Conservation (phyloP, 30 jellyfish, hydroid and myxozoan species). For the Turritopsis dohrnii region DNA sequence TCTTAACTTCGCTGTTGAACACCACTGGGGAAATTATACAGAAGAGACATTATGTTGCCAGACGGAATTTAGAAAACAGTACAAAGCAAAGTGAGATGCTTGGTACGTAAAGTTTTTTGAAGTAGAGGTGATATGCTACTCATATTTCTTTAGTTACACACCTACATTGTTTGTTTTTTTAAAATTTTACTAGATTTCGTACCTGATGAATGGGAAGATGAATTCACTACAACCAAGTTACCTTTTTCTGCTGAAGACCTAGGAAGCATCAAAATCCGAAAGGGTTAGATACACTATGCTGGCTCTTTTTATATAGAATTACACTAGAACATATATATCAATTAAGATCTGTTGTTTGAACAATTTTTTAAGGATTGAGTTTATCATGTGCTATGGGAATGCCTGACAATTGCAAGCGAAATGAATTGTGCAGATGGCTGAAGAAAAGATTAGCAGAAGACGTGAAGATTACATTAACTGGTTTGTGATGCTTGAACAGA, state of each 20-base stretch:
- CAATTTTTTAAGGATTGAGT: not conserved
- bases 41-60: not conserved
- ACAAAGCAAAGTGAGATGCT: not conserved
- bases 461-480: conserved; percentile 7
- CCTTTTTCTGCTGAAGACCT: conserved; percentile 10
- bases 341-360: too few species aligned
- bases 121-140: too few species aligned
- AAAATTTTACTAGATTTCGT: not conserved
- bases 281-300: not conserved
- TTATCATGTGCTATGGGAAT: conserved; percentile 1
- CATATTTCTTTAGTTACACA: not conserved
- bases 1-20: not conserved
- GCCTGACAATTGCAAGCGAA: conserved; percentile 11
- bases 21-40: not conserved
- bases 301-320: too few species aligned
- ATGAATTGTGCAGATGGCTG: conserved; percentile 27
- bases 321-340: too few species aligned
- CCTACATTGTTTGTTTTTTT: not conserved
- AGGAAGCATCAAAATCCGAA: not conserved
- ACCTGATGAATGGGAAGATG: conserved; percentile 18
- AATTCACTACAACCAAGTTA: not conserved
- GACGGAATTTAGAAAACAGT: not conserved
- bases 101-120: not conserved
- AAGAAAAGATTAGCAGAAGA: conserved; percentile 9
- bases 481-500: conserved; percentile 4